Evolutionary conservation across 64 coral and sea anemone species (phyloP).

Genomic region (Trachythela sp.): DNA sequence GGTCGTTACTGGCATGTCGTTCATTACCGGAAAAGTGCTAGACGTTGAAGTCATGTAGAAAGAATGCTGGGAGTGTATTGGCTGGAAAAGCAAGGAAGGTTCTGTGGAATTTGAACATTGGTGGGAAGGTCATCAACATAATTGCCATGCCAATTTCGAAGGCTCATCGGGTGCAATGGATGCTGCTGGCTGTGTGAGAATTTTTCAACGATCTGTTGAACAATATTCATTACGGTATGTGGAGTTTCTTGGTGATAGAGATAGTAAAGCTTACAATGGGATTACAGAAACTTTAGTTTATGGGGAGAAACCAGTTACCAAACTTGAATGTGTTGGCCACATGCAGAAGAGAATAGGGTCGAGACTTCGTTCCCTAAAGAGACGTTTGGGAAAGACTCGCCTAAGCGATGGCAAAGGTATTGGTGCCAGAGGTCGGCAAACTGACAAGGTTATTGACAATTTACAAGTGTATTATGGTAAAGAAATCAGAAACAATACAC

Average conservation of each 20-base stretch:
- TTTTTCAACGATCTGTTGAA: too few relatives aligned
- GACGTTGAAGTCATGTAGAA: too few relatives aligned
- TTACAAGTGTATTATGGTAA: conserved; percentile 56
- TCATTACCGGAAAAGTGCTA: too few relatives aligned
- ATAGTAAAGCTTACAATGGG: conserved; percentile 34
- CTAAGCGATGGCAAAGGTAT: conserved; percentile 22
- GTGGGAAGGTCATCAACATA: too few relatives aligned
- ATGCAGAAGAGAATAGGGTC: conserved; percentile 23
- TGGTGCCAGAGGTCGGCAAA: conserved; percentile 34
- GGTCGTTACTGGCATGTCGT: too few relatives aligned
- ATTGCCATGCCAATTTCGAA: neutral
- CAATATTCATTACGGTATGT: too few relatives aligned
- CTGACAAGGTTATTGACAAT: conserved; percentile 30
- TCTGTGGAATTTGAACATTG: too few relatives aligned
- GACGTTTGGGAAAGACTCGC: too few relatives aligned
- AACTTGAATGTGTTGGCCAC: neutral
- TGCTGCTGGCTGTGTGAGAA: neutral
- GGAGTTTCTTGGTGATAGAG: conserved; percentile 3
- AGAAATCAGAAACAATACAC: neutral
- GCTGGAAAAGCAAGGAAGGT: too few relatives aligned
- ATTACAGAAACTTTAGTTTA: conserved; percentile 17
- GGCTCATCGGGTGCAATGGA: neutral
- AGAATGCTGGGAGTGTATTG: too few relatives aligned
- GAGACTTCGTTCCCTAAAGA: too few relatives aligned
- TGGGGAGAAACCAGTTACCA: neutral